Evolutionary conservation across 2,113 vertebrate genomes (phyloP).

Genomic region (Orthonyx spaldingii): DNA sequence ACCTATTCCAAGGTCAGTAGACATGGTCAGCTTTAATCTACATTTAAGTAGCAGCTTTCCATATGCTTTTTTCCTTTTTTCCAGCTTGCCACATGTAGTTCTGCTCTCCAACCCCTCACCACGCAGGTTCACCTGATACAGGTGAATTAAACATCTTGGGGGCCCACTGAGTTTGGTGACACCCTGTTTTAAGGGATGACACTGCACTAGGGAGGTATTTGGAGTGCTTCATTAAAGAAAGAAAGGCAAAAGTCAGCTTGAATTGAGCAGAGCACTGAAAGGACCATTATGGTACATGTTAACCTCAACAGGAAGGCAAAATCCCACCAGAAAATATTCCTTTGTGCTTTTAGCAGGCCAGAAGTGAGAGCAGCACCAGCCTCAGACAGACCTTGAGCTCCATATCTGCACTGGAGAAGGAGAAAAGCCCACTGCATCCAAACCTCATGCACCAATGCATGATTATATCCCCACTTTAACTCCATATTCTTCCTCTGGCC

Average conservation of each 20-base stretch:
- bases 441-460: not conserved
- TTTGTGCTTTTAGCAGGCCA: not conserved
- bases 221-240: not conserved
- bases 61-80: too few relatives aligned
- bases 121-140: not conserved
- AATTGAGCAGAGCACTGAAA: not conserved
- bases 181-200: not conserved
- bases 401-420: not conserved
- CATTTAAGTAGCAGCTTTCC: not conserved
- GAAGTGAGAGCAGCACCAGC: not conserved
- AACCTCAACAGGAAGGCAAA: not conserved
- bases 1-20: not conserved
- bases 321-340: not conserved
- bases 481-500: not conserved
- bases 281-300: not conserved
- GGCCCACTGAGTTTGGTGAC: not conserved
- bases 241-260: not conserved
- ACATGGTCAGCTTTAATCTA: not conserved
- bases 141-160: not conserved
- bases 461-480: not conserved
- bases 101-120: not conserved
- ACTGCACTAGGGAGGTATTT: not conserved
- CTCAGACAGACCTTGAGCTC: not conserved
- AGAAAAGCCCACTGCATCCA: not conserved
- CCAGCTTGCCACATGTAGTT: not conserved